Evolutionary conservation across 2,888 invertebrate genomes (phyloP).

Genomic region (Lamellibrachia columna): DNA sequence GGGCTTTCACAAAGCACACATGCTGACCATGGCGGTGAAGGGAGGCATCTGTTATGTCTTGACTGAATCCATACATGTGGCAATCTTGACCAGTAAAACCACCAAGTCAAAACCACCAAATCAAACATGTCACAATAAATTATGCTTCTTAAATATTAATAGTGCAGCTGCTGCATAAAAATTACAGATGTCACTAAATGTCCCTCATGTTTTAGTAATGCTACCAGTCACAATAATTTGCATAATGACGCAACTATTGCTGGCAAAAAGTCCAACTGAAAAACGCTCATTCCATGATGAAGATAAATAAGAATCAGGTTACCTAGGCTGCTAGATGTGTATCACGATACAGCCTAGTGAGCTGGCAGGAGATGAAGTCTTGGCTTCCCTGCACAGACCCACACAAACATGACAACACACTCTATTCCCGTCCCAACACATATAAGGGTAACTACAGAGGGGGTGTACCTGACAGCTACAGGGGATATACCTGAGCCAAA

Average conservation of each 20-base stretch:
- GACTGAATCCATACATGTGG: not conserved
- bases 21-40: no score
- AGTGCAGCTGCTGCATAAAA: not conserved
- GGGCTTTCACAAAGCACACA: not conserved
- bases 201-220: not conserved
- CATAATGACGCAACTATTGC: not conserved
- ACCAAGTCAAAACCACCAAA: not conserved
- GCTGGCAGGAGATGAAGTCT: no score
- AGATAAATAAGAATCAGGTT: not conserved
- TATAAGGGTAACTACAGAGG: not conserved
- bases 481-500: not conserved
- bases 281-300: not conserved
- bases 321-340: not conserved
- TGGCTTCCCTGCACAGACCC: not conserved
- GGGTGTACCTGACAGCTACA: not conserved
- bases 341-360: not conserved
- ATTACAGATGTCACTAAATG: not conserved
- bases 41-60: not conserved
- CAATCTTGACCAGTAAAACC: not conserved
- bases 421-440: not conserved
- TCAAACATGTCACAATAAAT: not conserved
- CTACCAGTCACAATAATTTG: not conserved
- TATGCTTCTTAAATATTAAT: not conserved
- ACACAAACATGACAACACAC: not conserved
- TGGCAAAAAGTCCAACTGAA: not conserved